phyloP scores from a whole-genome alignment of 2,888 invertebrate species.

The Thysanoteuthis rhombus region DNA sequence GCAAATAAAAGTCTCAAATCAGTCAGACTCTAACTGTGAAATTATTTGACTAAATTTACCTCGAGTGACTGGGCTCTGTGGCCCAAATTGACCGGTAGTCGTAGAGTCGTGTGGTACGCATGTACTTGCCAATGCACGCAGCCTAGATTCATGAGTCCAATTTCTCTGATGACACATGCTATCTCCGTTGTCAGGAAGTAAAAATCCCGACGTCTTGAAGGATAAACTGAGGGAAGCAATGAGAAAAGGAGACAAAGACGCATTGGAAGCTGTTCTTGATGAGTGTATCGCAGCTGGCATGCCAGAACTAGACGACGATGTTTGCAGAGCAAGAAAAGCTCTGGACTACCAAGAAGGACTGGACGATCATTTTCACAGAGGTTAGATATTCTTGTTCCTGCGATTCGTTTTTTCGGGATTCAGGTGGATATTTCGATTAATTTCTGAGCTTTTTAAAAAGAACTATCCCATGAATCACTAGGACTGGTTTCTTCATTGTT shows the following conservation, averaged over 20 bases:
- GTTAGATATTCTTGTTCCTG: neutral
- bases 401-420: neutral
- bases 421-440: neutral
- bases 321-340: neutral
- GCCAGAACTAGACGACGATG: neutral
- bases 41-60: neutral
- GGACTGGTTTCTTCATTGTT: neutral
- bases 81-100: neutral
- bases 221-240: neutral
- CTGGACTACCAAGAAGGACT: neutral
- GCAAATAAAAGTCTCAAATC: neutral
- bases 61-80: neutral
- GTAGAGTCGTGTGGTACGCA: neutral
- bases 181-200: neutral
- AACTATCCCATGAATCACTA: neutral
- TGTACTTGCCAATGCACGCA: neutral
- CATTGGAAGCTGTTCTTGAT: neutral
- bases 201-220: neutral
- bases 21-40: neutral
- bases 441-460: neutral
- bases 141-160: neutral
- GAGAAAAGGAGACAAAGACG: neutral
- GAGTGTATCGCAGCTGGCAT: neutral
- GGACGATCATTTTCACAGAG: neutral
- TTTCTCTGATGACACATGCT: neutral